A percentile compares a stretch with the other conserved stretches of the same genome.
phyloP scores from a whole-genome alignment of 2,113 vertebrate genomes.

The Chroicocephalus ridibundus region DNA sequence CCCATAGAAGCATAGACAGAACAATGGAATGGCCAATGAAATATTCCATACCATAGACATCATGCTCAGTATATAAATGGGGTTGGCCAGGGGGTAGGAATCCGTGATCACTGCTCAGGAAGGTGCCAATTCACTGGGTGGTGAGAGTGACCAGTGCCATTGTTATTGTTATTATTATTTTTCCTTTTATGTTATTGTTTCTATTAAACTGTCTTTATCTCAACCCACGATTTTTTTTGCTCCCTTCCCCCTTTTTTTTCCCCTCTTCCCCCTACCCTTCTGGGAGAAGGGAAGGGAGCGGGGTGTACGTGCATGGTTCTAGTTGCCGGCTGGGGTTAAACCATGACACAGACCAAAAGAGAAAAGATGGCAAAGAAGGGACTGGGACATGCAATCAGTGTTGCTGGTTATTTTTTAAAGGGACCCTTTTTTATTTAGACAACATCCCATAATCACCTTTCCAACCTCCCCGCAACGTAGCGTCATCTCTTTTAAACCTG shows the following conservation, averaged over 20 bases:
- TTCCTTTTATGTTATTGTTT: not conserved
- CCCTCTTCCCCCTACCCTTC: not conserved
- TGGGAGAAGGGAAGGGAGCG: not conserved
- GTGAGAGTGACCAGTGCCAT: not conserved
- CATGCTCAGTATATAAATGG: not conserved
- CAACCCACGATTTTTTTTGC: not conserved
- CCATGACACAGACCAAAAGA: not conserved
- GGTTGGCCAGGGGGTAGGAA: not conserved
- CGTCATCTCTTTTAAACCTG: not conserved
- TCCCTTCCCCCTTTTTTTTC: not conserved
- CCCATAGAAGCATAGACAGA: not conserved
- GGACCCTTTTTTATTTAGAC: not conserved
- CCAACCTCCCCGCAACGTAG: not conserved
- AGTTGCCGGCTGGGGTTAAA: not conserved
- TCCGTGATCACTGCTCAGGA: not conserved
- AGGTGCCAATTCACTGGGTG: not conserved
- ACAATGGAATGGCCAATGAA: not conserved
- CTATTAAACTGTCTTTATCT: not conserved
- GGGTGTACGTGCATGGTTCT: not conserved
- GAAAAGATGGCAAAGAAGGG: not conserved
- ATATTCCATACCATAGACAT: not conserved
- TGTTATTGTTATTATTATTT: not conserved
- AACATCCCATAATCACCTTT: not conserved
- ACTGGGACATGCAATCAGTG: rapidly evolving
- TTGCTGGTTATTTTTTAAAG: not conserved